Evolutionary conservation across 2,797 vertebrate genomes (phyloP).

Genomic region (Danio jaintianensis): DNA sequence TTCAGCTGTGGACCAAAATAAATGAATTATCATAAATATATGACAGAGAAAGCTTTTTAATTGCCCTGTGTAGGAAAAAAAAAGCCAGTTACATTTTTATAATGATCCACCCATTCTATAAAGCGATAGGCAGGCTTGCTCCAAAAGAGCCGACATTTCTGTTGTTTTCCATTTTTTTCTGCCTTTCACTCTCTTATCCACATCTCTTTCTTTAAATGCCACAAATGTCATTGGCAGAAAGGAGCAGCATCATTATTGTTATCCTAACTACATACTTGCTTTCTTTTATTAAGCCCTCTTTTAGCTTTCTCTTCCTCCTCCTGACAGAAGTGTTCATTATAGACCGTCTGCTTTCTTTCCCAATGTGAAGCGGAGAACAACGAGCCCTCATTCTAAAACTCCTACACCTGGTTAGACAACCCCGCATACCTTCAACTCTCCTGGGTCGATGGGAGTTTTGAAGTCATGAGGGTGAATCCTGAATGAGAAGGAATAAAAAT

Average conservation of each 20-base stretch:
- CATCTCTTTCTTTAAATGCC: conserved; percentile 53
- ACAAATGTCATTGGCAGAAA: conserved; percentile 59
- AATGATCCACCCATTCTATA: conserved; percentile 39
- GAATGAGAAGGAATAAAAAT: neutral
- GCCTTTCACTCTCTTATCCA: conserved; percentile 5
- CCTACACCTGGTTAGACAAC: conserved; percentile 30
- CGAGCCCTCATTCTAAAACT: conserved; percentile 4
- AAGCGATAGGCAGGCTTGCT: conserved; percentile 1
- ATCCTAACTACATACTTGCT: conserved; percentile 56
- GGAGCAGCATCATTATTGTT: conserved; percentile 65
- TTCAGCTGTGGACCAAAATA: conserved; percentile 32
- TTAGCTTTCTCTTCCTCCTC: conserved; percentile 54
- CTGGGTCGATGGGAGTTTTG: neutral
- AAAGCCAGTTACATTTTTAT: conserved; percentile 37
- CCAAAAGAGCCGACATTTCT: neutral
- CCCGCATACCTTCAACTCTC: conserved; percentile 10
- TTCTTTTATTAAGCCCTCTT: conserved; percentile 65
- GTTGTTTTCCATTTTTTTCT: neutral
- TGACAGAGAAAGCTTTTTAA: conserved; percentile 46
- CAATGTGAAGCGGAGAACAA: conserved; percentile 17
- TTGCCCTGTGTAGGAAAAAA: conserved; percentile 16
- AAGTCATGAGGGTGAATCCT: neutral
- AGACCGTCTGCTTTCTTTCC: conserved; percentile 27
- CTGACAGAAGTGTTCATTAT: conserved; percentile 65
- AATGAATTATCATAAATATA: conserved; percentile 29